Evolutionary conservation across 2,797 vertebrate genomes (phyloP), one percentile per base, ranked within the genome.

Genomic region (Artibeus jamaicensis): DNA sequence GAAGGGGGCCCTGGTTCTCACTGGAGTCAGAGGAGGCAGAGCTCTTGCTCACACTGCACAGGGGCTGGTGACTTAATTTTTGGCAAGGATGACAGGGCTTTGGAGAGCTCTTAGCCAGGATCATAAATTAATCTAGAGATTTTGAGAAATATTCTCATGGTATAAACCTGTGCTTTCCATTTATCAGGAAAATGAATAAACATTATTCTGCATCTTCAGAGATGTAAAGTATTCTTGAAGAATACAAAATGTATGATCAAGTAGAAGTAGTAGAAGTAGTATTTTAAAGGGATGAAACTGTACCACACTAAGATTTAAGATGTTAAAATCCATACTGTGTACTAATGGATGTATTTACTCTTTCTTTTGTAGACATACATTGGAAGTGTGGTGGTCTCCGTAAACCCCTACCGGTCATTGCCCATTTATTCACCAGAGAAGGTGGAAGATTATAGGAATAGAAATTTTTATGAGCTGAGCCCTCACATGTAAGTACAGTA

Each of bases 381-480:
- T 67, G 99, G 99, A 98, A 99, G 99, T 2, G 99, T 99, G 98
- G 99, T 99, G 95, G 99, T 99, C 99, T 99, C 99, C 37, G 98
- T 99, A 98, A 99, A 99, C 97, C 99, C 99, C 21, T 99, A 99
- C 98, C 99, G 99, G 96, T 95, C 99, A 46, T 98, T 99, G 88
- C 99, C 99, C 94, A 99, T 99, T 99, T 99, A 98, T 98, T 99
- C 99, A 24, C 99, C 99, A 29, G 99, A 99, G 81, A 99, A 99
- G 98, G 99, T 99, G 97, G 99, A 99, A 98, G 99, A 99, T 97
- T 99, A 99, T 98, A 99, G 99, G 97, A 99, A 99, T 98, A 99
- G 99, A 97, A 99, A 99, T 98, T 99, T 99, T 96, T 99, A 99
- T 94, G 99, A 99, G 96, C 99, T 99, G 96, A 99, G 99, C 98